These are phyloP conservation scores for Dinomys branickii DNA, from an alignment of 2,113 vertebrate genomes.

Conservation along the genomic window DNA sequence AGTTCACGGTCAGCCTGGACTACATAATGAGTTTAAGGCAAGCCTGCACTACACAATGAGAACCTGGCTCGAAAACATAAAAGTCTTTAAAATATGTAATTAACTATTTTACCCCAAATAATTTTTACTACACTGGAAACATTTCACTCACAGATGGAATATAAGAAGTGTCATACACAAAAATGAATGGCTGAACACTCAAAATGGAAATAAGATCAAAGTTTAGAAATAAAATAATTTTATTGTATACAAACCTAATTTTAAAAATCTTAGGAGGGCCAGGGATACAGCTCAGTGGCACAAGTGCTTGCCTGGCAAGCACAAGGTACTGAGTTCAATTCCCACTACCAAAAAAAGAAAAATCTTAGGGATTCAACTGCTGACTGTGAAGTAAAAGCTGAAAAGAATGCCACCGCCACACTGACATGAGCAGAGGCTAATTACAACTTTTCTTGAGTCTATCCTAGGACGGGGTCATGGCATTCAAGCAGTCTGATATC, in stretches of 20 bases:
- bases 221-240: conserved; percentile 3
- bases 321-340: too few species aligned
- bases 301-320: too few species aligned
- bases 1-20: neutral
- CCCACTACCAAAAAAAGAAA: too few species aligned
- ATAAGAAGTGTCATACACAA: neutral
- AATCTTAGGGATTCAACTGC: neutral
- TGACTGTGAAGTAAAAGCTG: neutral
- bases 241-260: neutral
- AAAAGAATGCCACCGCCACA: neutral
- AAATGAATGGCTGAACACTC: neutral
- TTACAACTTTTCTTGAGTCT: neutral
- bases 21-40: neutral
- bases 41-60: neutral
- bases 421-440: neutral
- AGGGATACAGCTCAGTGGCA: too few species aligned
- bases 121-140: conserved; percentile 24
- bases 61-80: neutral
- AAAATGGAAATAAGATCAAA: conserved; percentile 6
- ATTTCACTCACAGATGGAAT: neutral
- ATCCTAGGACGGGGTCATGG: neutral
- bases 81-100: neutral
- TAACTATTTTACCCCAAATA: neutral
- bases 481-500: neutral
- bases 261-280: too few species aligned